Evolutionary conservation across 2,113 vertebrate species (phyloP).

Genomic region (Boleophthalmus pectinirostris): DNA sequence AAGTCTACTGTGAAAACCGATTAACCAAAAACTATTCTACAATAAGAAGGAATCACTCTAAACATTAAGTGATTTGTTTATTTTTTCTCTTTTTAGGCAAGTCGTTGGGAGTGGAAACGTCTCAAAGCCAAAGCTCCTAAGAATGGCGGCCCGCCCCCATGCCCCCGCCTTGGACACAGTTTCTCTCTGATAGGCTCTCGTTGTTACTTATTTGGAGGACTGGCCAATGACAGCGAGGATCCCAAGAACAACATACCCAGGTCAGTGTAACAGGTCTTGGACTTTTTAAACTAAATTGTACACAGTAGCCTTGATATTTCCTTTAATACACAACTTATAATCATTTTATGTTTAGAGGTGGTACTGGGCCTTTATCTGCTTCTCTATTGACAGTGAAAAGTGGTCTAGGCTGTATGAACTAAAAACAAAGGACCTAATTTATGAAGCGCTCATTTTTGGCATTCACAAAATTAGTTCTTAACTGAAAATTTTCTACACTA

Average conservation of each 20-base stretch:
- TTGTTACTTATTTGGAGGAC: constrained; percentile 87
- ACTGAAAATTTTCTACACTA: too few species aligned
- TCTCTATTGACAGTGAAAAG: too few species aligned
- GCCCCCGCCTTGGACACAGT: constrained; percentile 87
- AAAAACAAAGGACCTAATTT: too few species aligned
- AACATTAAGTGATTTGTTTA: neutral
- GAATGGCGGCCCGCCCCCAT: constrained; percentile 83
- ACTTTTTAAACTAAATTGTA: neutral
- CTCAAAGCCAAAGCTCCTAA: constrained; percentile 87
- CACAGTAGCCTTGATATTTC: neutral
- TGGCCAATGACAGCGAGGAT: constrained; percentile 89
- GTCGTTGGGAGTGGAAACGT: constrained; percentile 90
- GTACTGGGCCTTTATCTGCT: neutral
- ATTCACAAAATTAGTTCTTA: too few species aligned
- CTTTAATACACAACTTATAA: too few species aligned
- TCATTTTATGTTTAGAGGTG: neutral
- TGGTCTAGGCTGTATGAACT: too few species aligned
- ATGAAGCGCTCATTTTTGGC: too few species aligned
- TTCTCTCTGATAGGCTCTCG: constrained; percentile 87
- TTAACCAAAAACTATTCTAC: neutral
- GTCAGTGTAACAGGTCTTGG: constrained; percentile 44
- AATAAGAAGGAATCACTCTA: neutral
- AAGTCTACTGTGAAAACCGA: neutral
- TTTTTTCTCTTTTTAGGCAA: constrained; percentile 72
- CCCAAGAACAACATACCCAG: constrained; percentile 90